A percentile compares a stretch with the other conserved stretches of the same genome.
Conservation (phyloP, 2,888 invertebrate species). For the Calephelis perditalis region DNA sequence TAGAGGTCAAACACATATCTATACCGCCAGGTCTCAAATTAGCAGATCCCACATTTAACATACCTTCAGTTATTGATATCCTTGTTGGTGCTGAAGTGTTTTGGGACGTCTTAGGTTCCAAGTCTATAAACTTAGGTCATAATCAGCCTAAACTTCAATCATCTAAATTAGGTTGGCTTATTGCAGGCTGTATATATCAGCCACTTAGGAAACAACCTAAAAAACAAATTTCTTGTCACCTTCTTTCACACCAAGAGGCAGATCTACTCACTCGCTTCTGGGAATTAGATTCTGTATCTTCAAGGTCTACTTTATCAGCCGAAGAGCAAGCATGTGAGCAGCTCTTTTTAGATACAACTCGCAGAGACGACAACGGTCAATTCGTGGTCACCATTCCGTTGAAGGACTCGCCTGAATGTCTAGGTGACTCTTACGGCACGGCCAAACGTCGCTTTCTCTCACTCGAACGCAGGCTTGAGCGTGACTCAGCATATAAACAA, state of each 20-base stretch:
- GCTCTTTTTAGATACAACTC: conserved; percentile 20
- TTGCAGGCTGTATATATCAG: conserved; percentile 25
- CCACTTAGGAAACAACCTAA: background rate
- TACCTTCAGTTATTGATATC: conserved; percentile 21
- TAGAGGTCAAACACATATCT: background rate
- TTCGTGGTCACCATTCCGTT: too few species aligned
- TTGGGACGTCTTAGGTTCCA: conserved; percentile 21
- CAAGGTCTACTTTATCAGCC: background rate
- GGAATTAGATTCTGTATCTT: conserved; percentile 9
- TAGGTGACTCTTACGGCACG: background rate
- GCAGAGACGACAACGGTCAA: conserved; percentile 18
- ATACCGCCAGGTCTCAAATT: background rate
- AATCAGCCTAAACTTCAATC: conserved; percentile 25
- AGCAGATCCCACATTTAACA: conserved; percentile 13
- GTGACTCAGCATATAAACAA: background rate
- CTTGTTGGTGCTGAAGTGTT: conserved; percentile 30
- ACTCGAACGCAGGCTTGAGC: conserved; percentile 23
- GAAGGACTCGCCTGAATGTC: too few species aligned
- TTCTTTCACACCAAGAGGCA: too few species aligned
- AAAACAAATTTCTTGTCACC: too few species aligned
- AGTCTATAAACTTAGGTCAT: conserved; percentile 20
- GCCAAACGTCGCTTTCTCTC: conserved; percentile 1
- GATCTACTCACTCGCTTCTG: conserved; percentile 4
- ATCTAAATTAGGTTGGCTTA: conserved; percentile 32
- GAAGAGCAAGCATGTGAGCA: conserved; percentile 30